Base-by-base conservation (phyloP, 2,888 invertebrate species). In the Tortrix viridana region DNA sequence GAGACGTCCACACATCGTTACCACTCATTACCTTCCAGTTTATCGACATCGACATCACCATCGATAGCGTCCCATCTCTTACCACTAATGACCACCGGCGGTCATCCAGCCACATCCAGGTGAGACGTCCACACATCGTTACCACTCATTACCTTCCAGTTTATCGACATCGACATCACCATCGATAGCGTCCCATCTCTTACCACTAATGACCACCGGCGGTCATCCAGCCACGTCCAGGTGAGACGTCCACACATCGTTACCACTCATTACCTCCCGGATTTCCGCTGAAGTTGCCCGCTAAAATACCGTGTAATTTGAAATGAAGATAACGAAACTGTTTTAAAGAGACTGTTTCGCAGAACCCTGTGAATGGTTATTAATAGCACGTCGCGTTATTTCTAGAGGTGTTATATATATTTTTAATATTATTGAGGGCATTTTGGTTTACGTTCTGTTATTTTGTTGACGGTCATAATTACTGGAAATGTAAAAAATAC, bases 181-280 rank as follows among this genome's bases (percentile, higher is more conserved):
- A 18, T 44, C 44, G 26, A 44, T 7, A 7, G 14, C 7, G 23
- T n/a, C 50, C 46, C 26, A 52, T 23, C 50, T 23, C 50, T 38
- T 44, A 16, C 1, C 52, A 47, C 62, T 62, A 62, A 62, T 62
- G 86, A 88, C 74, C 78, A 70, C 70, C 57, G 52, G 26, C 56
- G 67, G 65, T 69, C 74, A 77, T 79, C 82, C 90, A 89, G 90
- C 50, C 37, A 50, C 55, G 54, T 59, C 60, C 62, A 63, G 63
- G 90, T 90, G 84, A 90, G 85, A 76, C 79, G 88, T 89, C 82
- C 81, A 79, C 90, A 88, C 88, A 72, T 89, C 90, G 84, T 89
- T 88, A 86, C 79, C 80, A 73, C 74, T 79, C 80, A 76, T 81
- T 79, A 79, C 74, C 66, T 75, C 77, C 87, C 88, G 90, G 90